phyloP scores from a whole-genome alignment of 1,140 invertebrate genomes.

The Drosophila nikananu region DNA sequence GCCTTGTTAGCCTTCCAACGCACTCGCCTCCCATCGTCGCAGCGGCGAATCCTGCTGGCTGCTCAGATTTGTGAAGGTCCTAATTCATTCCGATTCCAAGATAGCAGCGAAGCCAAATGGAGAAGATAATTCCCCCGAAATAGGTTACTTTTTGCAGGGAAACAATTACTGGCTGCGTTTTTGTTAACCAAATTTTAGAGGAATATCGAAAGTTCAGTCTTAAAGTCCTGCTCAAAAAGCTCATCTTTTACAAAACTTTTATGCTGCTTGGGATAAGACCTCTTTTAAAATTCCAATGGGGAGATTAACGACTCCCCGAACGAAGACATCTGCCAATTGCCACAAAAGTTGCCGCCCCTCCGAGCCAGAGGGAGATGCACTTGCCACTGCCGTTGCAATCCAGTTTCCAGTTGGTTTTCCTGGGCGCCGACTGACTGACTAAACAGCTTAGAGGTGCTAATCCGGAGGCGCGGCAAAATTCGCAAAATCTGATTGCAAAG shows the following conservation, averaged over 20 bases:
- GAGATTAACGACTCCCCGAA: slow-evolving; percentile 29
- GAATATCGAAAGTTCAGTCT: background rate
- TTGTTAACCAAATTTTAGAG: background rate
- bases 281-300: slow-evolving; percentile 40
- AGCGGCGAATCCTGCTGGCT: slow-evolving; percentile 22
- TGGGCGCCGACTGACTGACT: slow-evolving; percentile 28
- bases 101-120: background rate
- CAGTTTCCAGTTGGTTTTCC: slow-evolving; percentile 9
- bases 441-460: slow-evolving; percentile 56
- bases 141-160: slow-evolving; percentile 2
- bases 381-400: slow-evolving; percentile 13
- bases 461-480: slow-evolving; percentile 54
- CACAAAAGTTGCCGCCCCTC: slow-evolving; percentile 26
- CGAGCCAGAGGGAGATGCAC: slow-evolving; percentile 1
- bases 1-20: slow-evolving; percentile 45
- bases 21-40: slow-evolving; percentile 16
- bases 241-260: slow-evolving; percentile 9
- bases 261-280: slow-evolving; percentile 21
- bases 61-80: slow-evolving; percentile 10
- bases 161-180: slow-evolving; percentile 2
- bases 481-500: slow-evolving; percentile 56
- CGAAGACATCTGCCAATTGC: slow-evolving; percentile 45
- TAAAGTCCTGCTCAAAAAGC: background rate
- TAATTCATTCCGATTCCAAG: slow-evolving; percentile 14
- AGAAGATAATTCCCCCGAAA: background rate